Evolutionary conservation across 2,888 invertebrate species (phyloP).

Genomic region (Zeuzera pyrina): DNA sequence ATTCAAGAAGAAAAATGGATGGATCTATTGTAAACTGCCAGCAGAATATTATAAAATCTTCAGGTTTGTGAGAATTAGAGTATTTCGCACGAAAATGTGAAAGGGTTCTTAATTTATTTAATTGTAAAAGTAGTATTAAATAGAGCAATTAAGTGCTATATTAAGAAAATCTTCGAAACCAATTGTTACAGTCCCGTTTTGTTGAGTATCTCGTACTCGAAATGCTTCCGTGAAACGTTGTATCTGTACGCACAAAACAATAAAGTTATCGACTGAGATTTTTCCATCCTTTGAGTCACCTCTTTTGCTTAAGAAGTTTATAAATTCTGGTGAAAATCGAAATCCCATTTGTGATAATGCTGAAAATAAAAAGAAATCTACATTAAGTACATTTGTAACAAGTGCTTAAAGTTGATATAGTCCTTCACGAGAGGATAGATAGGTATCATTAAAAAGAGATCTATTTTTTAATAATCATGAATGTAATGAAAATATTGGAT

Average conservation of each 20-base stretch:
- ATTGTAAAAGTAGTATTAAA: too few species aligned
- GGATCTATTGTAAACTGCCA: too few species aligned
- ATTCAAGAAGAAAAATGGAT: too few species aligned
- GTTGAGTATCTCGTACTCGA: constrained; percentile 81
- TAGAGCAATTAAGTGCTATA: constrained; percentile 83
- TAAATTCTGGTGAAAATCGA: constrained; percentile 84
- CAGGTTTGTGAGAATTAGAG: too few species aligned
- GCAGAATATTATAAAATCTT: neutral
- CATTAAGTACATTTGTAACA: constrained; percentile 1
- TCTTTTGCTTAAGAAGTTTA: constrained; percentile 79
- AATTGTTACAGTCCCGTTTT: constrained; percentile 87
- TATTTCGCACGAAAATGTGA: too few species aligned
- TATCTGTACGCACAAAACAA: constrained; percentile 90
- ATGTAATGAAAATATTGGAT: too few species aligned
- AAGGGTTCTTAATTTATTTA: too few species aligned
- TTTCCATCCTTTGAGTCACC: constrained; percentile 76
- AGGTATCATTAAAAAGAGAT: too few species aligned
- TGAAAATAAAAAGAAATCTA: constrained; percentile 42
- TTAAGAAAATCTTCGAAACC: constrained; percentile 93
- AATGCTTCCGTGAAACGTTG: constrained; percentile 93
- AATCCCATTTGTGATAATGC: constrained; percentile 93
- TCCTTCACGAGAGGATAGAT: too few species aligned
- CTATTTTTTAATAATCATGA: too few species aligned
- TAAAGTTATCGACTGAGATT: constrained; percentile 89
- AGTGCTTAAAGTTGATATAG: constrained; percentile 1